Evolutionary conservation across 2,888 invertebrate genomes (phyloP), one percentile per base, ranked within the genome.

Genomic region (Xanthia icteritia): DNA sequence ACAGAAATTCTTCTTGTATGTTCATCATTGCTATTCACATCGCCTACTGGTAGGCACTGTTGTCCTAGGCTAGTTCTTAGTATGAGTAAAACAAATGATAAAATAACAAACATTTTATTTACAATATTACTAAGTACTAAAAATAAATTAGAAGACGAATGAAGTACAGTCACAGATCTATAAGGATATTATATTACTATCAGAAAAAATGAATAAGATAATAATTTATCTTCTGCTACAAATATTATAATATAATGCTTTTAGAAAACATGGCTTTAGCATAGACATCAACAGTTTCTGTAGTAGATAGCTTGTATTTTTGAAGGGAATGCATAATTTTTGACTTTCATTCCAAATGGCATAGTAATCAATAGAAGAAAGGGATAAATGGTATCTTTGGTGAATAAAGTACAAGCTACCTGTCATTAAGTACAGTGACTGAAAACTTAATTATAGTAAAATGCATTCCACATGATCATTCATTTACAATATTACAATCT

Each of bases 101-200:
- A 72, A 66, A 66, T 78, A 81, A 85, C 79, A 82, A 86, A 79
- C 72, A 51, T 91, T 91, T 80, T 92, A 92, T 92, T 92, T 91
- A 92, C 91, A 86, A 86, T 86, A 85, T 85, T 86, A 89, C 77
- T 83, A n/a, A n/a, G n/a, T n/a, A 85, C 85, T 87, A 84, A 86
- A 82, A 86, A 83, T 76, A 86, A 86, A 81, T 82, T 27, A 83
- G 60, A 68, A 60, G 76, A 75, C 67, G 36, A 77, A 80, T 79
- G 23, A 69, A 73, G 48, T 60, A 79, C 75, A 86, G 81, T 70
- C 76, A 82, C 70, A 85, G 70, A 76, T 80, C 77, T 82, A 5
- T 66, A 66, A 0, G 2, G 31, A 63, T 51, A 51, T 5, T 60
- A n/a, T 39, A 42, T 4, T 54, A 58, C 13, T 51, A 27, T 31